phyloP scores from a whole-genome alignment of 64 coral and sea anemone species.

The Dendronephthya gigantea region DNA sequence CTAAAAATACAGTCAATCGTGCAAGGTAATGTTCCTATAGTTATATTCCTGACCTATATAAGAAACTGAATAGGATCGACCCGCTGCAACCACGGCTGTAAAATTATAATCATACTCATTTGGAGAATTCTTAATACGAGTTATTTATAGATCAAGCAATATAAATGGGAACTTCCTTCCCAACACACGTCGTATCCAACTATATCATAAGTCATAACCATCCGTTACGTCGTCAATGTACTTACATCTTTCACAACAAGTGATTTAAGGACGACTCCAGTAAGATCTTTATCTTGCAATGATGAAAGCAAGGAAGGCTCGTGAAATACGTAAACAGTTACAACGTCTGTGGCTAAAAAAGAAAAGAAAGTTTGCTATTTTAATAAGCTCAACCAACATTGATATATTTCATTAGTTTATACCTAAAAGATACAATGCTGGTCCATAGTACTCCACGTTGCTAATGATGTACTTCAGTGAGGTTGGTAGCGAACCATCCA shows the following conservation, averaged over 20 bases:
- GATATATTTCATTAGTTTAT: neutral
- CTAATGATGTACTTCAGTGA: constrained; percentile 91
- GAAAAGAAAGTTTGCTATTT: neutral
- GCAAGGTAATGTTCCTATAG: no score
- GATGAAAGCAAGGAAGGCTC: constrained; percentile 88
- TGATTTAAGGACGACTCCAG: constrained; percentile 82
- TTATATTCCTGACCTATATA: no score
- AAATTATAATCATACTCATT: no score
- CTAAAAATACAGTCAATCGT: constrained; percentile 31
- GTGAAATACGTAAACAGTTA: constrained; percentile 95
- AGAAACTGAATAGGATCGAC: no score
- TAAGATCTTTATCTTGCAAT: constrained; percentile 88
- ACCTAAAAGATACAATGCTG: constrained; percentile 88
- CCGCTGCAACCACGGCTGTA: no score
- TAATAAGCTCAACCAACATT: neutral
- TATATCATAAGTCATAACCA: no score
- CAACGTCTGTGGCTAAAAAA: constrained; percentile 77
- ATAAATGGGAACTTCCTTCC: no score
- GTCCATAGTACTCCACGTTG: constrained; percentile 98
- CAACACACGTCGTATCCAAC: no score
- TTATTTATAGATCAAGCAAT: no score
- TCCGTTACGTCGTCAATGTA: neutral
- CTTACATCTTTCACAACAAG: constrained; percentile 94
- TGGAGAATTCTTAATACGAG: no score
- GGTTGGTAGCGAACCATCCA: constrained; percentile 94